These are phyloP conservation scores for cattle (Bos taurus) DNA, from an alignment of 2,113 vertebrate species.

Conservation along the genomic window ARS-UCD2.0 NC_037332.1:114040501-114041000, in stretches of 20 bases:
- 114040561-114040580: not conserved
- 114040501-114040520: not conserved
- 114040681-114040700: not conserved
- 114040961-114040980: not conserved
- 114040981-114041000: not conserved
- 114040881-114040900: rapidly evolving
- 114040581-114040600: not conserved
- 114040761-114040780: not conserved
- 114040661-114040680: not conserved
- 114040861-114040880: rapidly evolving
- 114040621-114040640: not conserved
- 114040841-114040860: rapidly evolving
- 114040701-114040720: rapidly evolving
- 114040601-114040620: not conserved
- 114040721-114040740: not conserved
- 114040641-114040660: not conserved
- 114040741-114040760: rapidly evolving
- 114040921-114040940: not conserved
- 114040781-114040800: rapidly evolving
- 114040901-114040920: not conserved
- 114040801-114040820: not conserved
- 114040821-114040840: rapidly evolving
- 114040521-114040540: rapidly evolving
- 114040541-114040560: not conserved
- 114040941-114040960: rapidly evolving